A percentile compares a stretch with the other conserved stretches of the same genome.
Evolutionary conservation across 2,888 invertebrate species (phyloP).

Genomic region (Prenolepis imparis): DNA sequence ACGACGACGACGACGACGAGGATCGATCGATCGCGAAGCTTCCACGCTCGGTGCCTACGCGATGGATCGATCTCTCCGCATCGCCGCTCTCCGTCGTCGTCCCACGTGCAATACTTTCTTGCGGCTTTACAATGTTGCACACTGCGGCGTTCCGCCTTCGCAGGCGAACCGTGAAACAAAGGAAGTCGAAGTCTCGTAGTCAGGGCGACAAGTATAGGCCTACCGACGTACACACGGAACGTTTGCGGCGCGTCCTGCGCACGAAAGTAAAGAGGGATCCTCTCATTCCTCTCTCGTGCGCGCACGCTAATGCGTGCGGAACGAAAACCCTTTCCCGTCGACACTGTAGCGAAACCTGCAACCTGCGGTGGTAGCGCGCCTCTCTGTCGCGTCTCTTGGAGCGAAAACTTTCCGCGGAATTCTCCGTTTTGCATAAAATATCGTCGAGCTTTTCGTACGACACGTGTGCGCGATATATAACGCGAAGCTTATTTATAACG

Average conservation of each 20-base stretch:
- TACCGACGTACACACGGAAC: conserved; percentile 34
- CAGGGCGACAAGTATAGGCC: conserved; percentile 57
- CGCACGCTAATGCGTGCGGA: conserved; percentile 67
- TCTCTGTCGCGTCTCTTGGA: background rate
- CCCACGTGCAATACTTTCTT: conserved; percentile 61
- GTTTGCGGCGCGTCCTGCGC: too few species aligned
- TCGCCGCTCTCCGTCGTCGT: conserved; percentile 8
- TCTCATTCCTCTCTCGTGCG: background rate
- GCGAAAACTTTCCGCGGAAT: conserved; percentile 17
- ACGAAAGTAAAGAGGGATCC: too few species aligned
- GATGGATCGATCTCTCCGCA: conserved; percentile 70
- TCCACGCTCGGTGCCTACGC: conserved; percentile 61
- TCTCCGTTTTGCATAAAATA: conserved; percentile 17
- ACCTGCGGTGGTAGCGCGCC: background rate
- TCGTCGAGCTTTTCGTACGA: background rate
- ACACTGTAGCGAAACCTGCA: conserved; percentile 64
- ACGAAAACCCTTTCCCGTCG: conserved; percentile 41
- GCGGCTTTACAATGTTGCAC: conserved; percentile 62
- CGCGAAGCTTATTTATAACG: conserved; percentile 9
- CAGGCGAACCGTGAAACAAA: conserved; percentile 71
- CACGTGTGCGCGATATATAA: background rate
- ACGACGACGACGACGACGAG: conserved; percentile 41
- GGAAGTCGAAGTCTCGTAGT: conserved; percentile 69
- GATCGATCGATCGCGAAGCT: conserved; percentile 67
- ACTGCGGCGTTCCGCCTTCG: conserved; percentile 63